phyloP scores from a whole-genome alignment of 1,140 invertebrate species.

The Drosophila hydei region DNA sequence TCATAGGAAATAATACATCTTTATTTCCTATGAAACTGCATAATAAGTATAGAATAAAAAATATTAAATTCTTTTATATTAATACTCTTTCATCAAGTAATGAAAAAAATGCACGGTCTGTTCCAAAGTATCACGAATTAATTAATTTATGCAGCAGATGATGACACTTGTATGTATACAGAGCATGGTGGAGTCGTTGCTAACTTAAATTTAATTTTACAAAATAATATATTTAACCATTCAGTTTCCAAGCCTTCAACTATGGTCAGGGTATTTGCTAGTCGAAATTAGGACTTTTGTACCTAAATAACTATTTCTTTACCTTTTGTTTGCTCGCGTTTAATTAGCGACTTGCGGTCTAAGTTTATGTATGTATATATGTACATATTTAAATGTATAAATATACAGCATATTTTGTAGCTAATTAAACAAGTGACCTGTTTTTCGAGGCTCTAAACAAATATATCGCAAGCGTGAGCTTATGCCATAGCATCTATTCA shows the following conservation, averaged over 20 bases:
- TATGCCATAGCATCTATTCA: constrained; percentile 4
- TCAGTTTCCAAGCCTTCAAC: neutral
- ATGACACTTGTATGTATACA: too few relatives aligned
- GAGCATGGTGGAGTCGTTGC: too few relatives aligned
- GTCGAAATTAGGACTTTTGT: neutral
- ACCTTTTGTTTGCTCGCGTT: constrained; percentile 3
- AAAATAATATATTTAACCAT: neutral
- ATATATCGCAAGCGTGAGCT: constrained; percentile 14
- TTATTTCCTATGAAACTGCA: too few relatives aligned
- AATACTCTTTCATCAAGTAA: too few relatives aligned
- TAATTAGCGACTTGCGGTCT: constrained; percentile 14
- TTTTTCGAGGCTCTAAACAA: constrained; percentile 8
- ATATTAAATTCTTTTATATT: too few relatives aligned
- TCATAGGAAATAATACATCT: too few relatives aligned
- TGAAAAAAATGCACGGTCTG: too few relatives aligned
- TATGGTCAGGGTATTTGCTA: neutral
- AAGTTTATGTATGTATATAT: neutral
- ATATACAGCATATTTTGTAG: neutral
- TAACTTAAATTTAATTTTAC: too few relatives aligned
- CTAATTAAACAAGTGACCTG: constrained; percentile 34
- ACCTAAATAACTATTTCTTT: neutral
- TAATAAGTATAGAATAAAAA: too few relatives aligned
- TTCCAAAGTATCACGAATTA: too few relatives aligned
- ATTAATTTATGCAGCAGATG: too few relatives aligned
- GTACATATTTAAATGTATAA: neutral